phyloP scores from a whole-genome alignment of 2,888 invertebrate genomes.

The Hyppa rectilinea region DNA sequence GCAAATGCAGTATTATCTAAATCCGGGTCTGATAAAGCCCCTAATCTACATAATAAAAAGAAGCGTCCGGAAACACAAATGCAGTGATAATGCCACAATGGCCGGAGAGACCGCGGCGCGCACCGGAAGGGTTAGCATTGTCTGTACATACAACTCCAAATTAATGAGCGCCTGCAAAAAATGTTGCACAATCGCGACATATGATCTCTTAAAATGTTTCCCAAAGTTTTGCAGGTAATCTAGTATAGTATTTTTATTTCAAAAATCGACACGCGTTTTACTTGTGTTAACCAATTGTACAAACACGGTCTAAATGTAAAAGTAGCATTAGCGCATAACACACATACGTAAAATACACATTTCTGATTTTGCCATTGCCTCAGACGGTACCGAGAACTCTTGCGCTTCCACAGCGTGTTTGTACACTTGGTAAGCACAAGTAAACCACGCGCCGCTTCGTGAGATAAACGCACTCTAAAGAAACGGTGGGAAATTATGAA shows the following conservation, averaged over 20 bases:
- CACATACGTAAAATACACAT: no score
- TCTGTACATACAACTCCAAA: slow-evolving; percentile 87
- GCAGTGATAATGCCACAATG: slow-evolving; percentile 86
- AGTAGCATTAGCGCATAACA: no score
- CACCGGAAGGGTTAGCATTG: slow-evolving; percentile 86
- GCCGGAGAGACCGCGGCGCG: slow-evolving; percentile 76
- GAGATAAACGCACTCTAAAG: no score
- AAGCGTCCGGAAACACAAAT: slow-evolving; percentile 85
- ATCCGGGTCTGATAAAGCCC: slow-evolving; percentile 83
- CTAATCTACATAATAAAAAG: slow-evolving; percentile 90
- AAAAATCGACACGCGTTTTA: no score
- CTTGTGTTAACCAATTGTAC: no score
- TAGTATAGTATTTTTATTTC: no score
- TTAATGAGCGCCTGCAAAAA: slow-evolving; percentile 89
- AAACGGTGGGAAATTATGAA: background rate
- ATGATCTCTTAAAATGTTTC: slow-evolving; percentile 80
- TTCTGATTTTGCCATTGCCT: no score
- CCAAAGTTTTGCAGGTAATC: slow-evolving; percentile 74
- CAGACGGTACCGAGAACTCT: background rate
- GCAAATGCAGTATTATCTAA: slow-evolving; percentile 78
- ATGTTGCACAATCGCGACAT: slow-evolving; percentile 88
- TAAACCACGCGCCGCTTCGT: background rate
- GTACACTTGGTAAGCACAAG: no score
- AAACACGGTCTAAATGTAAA: no score
- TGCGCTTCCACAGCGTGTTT: no score